Evolutionary conservation across 2,797 vertebrate genomes (phyloP), one percentile per base, ranked within the genome.

Genomic region (Pipistrellus nathusii): DNA sequence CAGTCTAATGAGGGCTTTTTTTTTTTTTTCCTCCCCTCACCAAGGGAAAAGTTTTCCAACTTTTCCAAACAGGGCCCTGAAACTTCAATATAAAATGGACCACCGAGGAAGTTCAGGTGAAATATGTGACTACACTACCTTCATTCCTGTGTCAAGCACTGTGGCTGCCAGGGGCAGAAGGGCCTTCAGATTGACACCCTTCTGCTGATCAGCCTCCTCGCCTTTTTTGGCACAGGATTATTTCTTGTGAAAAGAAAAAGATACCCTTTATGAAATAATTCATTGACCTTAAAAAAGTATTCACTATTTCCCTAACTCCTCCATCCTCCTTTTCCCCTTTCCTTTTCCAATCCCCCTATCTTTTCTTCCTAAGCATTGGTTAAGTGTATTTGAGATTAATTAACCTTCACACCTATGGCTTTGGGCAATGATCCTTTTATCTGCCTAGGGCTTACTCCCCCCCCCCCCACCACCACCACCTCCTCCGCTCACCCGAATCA

Each of bases 81-180:
- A 90, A 81, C 59, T 85, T 89, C 83, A 83, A 76, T 92, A 62
- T 77, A 66, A 92, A 95, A 94, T 83, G 66, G 71, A 93, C 88
- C 90, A 87, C 71, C 86, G 87, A 88, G 88, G 38, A 95, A 93
- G 62, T 76, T 71, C 46, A 23, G n/a, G 89, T 78, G 72, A 91
- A 96, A 93, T 91, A 27, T 41, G 44, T 17, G 18, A 30, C 51
- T 8, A 14, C 5, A 1, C 30, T 9, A 6, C 76, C 53, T 91
- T 64, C 76, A 5, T 46, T 35, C 27, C 69, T 83, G 77, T 59
- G 0, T 81, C 9, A 6, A 13, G 76, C 41, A 21, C 59, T 13
- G 32, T n/a, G 64, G 21, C 69, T 71, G 41, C 41, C 82, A 44
- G 15, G 41, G n/a, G 68, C 83, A 76, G n/a, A n/a, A 66, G 64